Evolutionary conservation across 2,888 invertebrate genomes (phyloP), one percentile per base, ranked within the genome.

Genomic region (Lithophane leautieri): DNA sequence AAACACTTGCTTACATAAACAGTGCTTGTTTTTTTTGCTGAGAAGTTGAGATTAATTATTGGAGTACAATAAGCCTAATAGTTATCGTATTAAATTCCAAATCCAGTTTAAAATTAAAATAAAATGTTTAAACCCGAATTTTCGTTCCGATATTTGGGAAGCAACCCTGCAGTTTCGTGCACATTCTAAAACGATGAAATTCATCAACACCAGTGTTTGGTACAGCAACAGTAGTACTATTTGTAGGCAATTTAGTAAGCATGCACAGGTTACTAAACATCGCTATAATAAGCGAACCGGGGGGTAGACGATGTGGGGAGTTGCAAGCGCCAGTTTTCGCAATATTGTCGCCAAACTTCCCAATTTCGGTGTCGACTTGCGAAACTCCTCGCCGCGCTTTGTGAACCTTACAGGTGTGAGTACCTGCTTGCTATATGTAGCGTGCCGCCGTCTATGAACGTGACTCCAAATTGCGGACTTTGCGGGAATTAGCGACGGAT

Each of bases 341-440:
- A 94, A 95, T 95, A 95, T 94, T 95, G 94, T 95, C 95, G 92
- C 93, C 89, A 92, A 94, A 95, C 90, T 95, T 95, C 91, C 93
- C 91, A 93, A 95, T 94, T 95, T 94, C 90, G 88, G 95, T 94
- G 96, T 93, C 95, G 96, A 96, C 94, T 96, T 96, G 96, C 93
- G 94, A 95, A 96, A 95, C 94, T 96, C 94, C 90, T 85, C 94
- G 90, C 91, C 91, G 89, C 88, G 86, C 89, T 91, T 87, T 89
- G 88, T 89, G 90, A 91, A 91, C 91, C 87, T 83, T 92, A 94
- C 93, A 94, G 93, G 94, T 94, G 93, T 89, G 90, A 78, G 87
- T 90, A 88, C 83, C 80, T 85, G 63, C 68, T 52, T 79, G 74
- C 47, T 86, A 81, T 86, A 85, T 88, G 84, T 87, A 89, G 86